Evolutionary conservation across 2,888 invertebrate genomes (phyloP).

Genomic region (Carterocephalus palaemon): DNA sequence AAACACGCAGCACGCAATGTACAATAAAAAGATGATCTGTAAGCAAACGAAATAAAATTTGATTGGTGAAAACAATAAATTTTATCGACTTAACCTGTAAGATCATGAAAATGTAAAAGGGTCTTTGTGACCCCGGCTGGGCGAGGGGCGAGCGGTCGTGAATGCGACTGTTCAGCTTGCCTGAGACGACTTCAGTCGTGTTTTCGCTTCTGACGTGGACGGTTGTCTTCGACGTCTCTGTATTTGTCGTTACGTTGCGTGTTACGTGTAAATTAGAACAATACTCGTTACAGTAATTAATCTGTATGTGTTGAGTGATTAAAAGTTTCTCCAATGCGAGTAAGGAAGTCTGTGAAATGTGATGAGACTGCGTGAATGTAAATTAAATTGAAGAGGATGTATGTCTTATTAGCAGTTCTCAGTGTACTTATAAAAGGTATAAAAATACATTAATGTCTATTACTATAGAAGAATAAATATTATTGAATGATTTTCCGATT

Average conservation of each 20-base stretch:
- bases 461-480: neutral
- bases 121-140: slow-evolving; percentile 53
- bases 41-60: slow-evolving; percentile 19
- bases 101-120: slow-evolving; percentile 66
- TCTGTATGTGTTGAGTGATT: slow-evolving; percentile 43
- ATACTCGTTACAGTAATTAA: slow-evolving; percentile 24
- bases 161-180: slow-evolving; percentile 38
- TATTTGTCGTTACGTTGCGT: slow-evolving; percentile 33
- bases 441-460: neutral
- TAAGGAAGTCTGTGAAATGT: slow-evolving; percentile 57
- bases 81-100: slow-evolving; percentile 61
- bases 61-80: slow-evolving; percentile 36
- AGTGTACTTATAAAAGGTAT: slow-evolving; percentile 69
- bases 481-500: slow-evolving; percentile 41
- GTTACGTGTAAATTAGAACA: slow-evolving; percentile 39
- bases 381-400: slow-evolving; percentile 65
- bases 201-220: slow-evolving; percentile 40
- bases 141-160: slow-evolving; percentile 55
- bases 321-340: slow-evolving; percentile 33
- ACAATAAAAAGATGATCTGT: slow-evolving; percentile 4
- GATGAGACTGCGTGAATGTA: slow-evolving; percentile 56
- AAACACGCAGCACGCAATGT: neutral
- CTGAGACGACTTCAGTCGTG: slow-evolving; percentile 53
- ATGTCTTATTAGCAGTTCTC: slow-evolving; percentile 59
- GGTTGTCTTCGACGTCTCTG: slow-evolving; percentile 40